These are phyloP conservation scores for Ptychadena robeensis DNA, from an alignment of 2,797 vertebrate species.

Conservation along the genomic window DNA sequence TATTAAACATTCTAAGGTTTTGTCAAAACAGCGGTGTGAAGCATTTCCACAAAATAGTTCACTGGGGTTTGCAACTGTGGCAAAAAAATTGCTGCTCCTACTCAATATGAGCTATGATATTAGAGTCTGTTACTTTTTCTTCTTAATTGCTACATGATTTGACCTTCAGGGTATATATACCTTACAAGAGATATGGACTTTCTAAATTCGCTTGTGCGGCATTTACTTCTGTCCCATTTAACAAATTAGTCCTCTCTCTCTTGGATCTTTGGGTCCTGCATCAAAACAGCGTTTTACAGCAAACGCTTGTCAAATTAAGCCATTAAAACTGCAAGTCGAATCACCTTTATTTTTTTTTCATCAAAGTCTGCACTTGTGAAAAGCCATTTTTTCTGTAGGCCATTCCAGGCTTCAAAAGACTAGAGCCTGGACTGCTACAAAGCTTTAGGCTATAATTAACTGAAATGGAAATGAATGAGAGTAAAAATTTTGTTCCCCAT, in stretches of 20 bases:
- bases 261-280: conserved; percentile 11
- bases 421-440: conserved; percentile 79
- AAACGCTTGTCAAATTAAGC: conserved; percentile 69
- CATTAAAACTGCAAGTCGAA: conserved; percentile 68
- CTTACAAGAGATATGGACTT: conserved; percentile 15
- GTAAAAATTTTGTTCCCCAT: conserved; percentile 81
- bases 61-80: neutral
- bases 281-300: conserved; percentile 64
- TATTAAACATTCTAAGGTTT: neutral
- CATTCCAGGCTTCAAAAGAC: conserved; percentile 79
- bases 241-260: conserved; percentile 37
- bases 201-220: conserved; percentile 58
- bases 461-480: conserved; percentile 79
- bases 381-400: conserved; percentile 74
- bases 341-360: conserved; percentile 74
- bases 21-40: neutral
- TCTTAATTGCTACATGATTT: conserved; percentile 24
- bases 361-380: conserved; percentile 78
- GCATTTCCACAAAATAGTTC: neutral
- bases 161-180: conserved; percentile 55
- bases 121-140: conserved; percentile 7
- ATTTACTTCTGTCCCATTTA: conserved; percentile 68
- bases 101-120: conserved; percentile 32
- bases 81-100: neutral
- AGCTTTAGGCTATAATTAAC: conserved; percentile 86